Evolutionary conservation across 2,888 invertebrate species (phyloP).

Genomic region (Azorinus chamasolen): DNA sequence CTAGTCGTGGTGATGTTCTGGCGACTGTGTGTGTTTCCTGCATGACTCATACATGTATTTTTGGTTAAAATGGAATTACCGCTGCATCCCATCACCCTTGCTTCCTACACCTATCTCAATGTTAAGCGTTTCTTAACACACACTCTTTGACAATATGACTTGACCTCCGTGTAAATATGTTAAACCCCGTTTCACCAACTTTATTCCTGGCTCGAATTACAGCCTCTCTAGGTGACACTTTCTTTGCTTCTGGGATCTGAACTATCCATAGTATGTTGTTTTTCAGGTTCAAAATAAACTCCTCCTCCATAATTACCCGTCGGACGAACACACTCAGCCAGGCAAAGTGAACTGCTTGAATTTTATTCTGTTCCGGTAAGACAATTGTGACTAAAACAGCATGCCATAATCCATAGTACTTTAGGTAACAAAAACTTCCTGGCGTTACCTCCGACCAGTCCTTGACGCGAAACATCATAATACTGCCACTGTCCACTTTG

Average conservation of each 20-base stretch:
- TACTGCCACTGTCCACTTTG: too few relatives aligned
- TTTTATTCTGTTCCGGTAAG: not conserved
- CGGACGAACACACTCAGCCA: not conserved
- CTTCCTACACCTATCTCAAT: too few relatives aligned
- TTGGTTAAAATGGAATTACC: too few relatives aligned
- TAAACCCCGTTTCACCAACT: constrained; percentile 12
- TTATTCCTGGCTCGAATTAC: not conserved
- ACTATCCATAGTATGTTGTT: constrained; percentile 1
- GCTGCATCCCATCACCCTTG: too few relatives aligned
- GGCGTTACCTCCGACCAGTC: not conserved
- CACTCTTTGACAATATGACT: constrained; percentile 14
- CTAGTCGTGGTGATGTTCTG: too few relatives aligned
- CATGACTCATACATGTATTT: too few relatives aligned
- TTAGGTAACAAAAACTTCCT: not conserved
- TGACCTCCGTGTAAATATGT: constrained; percentile 15
- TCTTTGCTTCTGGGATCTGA: not conserved
- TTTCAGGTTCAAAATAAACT: not conserved
- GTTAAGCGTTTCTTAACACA: constrained; percentile 5
- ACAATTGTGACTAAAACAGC: constrained; percentile 1
- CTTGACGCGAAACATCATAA: too few relatives aligned
- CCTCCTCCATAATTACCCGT: not conserved
- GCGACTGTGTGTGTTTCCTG: too few relatives aligned
- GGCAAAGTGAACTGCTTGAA: constrained; percentile 6
- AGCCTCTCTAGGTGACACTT: not conserved
- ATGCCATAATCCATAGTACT: constrained; percentile 14